Base-by-base conservation (phyloP, 1,140 invertebrate species). In the Drosophila prosaltans region DNA sequence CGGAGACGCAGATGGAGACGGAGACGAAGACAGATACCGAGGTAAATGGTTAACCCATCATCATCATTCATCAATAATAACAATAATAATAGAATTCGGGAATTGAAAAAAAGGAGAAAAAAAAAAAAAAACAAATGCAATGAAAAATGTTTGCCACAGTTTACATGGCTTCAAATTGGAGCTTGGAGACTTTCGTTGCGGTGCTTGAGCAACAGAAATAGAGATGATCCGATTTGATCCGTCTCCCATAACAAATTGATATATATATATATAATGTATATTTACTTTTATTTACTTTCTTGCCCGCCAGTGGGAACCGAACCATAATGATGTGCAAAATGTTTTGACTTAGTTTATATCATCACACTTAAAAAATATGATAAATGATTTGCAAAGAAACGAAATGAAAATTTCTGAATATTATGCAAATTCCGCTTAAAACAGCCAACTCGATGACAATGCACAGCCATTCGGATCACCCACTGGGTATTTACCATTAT, bases 11-110 rank as follows among this genome's bases (percentile, higher is more conserved):
- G 54, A 58, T 7, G 16, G n/a, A 57, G 54, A 58, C 28, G 55
- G 6, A 36, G 30, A 51, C n/a, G 21, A 10, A 10, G 21, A 59
- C 28, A 9, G 32, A 39, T 21, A 24, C 32, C 9, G 16, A 40
- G 21, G 67, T 55, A 65, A 72, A 81, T 71, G 62, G 70, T 62
- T 64, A 65, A 59, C 72, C 45, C 65, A 72, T 72, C 73, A 67
- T 66, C 73, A 66, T 28, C 69, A 81, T 77, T 66, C 70, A 71
- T 75, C 76, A 79, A 60, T 66, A 62, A 64, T 30, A 78, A 72
- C 36, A 61, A 51, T 83, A 83, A 89, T 89, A 88, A 82, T 79
- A 82, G 83, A 88, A 89, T 74, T 74, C 36, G 75, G 64, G 69
- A 76, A 75, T 63, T 36, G 30, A 58, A 58, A 59, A 59, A 59